A percentile compares a stretch with the other conserved stretches of the same genome.
phyloP scores from a whole-genome alignment of 1,140 invertebrate genomes.

The Cyclina sinensis region DNA sequence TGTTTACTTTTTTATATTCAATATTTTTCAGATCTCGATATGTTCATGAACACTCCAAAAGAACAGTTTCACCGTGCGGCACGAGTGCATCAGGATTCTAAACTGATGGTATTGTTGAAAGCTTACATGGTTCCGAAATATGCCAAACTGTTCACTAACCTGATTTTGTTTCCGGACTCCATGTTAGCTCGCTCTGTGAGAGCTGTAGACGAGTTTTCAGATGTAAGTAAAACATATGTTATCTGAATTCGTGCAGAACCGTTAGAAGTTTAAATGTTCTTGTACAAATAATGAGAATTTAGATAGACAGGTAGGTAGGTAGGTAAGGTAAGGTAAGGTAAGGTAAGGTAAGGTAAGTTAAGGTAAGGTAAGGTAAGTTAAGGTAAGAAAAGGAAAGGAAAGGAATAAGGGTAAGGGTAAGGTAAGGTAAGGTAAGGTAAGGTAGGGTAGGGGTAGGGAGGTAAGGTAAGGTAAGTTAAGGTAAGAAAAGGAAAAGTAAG shows the following conservation, averaged over 20 bases:
- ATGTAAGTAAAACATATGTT: neutral
- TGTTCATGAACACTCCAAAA: conserved; percentile 49
- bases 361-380: too few relatives aligned
- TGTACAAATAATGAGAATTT: too few relatives aligned
- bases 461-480: too few relatives aligned
- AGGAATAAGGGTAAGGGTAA: too few relatives aligned
- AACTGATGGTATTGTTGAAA: neutral
- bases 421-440: too few relatives aligned
- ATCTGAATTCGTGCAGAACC: neutral
- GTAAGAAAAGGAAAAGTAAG: too few relatives aligned
- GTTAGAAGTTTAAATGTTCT: too few relatives aligned
- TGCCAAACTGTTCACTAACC: neutral
- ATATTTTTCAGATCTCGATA: conserved; percentile 35
- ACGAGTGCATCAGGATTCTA: neutral
- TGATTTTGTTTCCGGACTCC: conserved; percentile 34
- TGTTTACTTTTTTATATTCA: neutral
- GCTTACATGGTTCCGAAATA: neutral
- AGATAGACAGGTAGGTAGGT: too few relatives aligned
- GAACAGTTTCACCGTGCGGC: conserved; percentile 42
- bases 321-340: too few relatives aligned
- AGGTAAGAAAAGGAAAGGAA: too few relatives aligned
- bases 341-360: too few relatives aligned
- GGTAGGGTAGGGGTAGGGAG: too few relatives aligned
- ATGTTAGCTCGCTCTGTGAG: neutral
- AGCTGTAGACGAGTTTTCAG: neutral